These are phyloP conservation scores for Mylabris phalerata DNA, from an alignment of 1,140 invertebrate genomes.

Conservation along the genomic window DNA sequence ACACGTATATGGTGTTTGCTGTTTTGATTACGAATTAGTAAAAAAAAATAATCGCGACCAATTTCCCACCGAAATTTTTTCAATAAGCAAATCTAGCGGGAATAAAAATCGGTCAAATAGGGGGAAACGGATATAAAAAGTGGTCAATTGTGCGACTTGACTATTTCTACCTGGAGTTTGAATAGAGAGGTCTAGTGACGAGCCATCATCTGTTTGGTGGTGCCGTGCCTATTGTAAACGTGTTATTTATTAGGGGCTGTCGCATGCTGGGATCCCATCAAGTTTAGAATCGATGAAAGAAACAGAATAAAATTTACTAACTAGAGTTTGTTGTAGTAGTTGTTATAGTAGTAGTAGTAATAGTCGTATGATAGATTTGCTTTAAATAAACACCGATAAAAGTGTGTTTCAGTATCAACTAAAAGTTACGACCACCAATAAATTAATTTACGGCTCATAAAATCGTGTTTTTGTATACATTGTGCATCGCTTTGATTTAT, in stretches of 20 bases:
- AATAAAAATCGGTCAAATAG: no score
- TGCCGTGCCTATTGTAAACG: background rate
- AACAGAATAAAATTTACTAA: background rate
- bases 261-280: background rate
- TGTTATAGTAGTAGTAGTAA: no score
- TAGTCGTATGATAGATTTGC: no score
- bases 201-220: background rate
- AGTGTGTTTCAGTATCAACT: constrained; percentile 19
- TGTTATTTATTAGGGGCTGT: background rate
- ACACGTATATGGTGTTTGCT: constrained; percentile 21
- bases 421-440: constrained; percentile 35
- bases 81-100: no score
- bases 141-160: background rate
- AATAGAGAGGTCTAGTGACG: no score
- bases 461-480: constrained; percentile 29
- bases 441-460: constrained; percentile 38
- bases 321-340: no score
- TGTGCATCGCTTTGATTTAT: constrained; percentile 31
- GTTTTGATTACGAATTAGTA: constrained; percentile 16
- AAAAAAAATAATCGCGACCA: constrained; percentile 26
- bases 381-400: constrained; percentile 4
- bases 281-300: background rate
- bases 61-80: background rate
- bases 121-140: background rate
- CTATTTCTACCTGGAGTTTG: no score